Evolutionary conservation across 2,888 invertebrate genomes (phyloP).

Genomic region (Acrobeloides nanus): DNA sequence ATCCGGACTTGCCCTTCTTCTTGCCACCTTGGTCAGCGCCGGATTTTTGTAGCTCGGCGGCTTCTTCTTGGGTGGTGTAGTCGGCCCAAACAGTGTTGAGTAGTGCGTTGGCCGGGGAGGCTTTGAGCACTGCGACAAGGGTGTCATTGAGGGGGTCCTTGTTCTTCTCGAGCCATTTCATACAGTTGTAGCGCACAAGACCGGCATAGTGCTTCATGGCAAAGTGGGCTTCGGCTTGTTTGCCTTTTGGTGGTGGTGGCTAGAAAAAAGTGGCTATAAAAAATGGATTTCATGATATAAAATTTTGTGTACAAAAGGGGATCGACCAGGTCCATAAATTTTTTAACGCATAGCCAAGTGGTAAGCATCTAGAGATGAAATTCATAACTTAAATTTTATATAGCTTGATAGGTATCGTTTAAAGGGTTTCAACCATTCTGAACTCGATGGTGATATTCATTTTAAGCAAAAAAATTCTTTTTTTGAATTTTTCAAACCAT

Average conservation of each 20-base stretch:
- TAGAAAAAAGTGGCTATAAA: too few species aligned
- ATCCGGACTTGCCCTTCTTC: slow-evolving; percentile 61
- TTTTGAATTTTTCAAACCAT: slow-evolving; percentile 30
- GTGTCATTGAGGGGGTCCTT: slow-evolving; percentile 99
- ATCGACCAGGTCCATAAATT: too few species aligned
- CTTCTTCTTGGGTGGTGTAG: slow-evolving; percentile 51
- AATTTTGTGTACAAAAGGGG: too few species aligned
- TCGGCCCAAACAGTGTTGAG: slow-evolving; percentile 39
- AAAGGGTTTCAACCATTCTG: too few species aligned
- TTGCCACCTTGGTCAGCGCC: slow-evolving; percentile 37
- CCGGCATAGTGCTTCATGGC: slow-evolving; percentile 59
- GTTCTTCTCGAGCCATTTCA: slow-evolving; percentile 99
- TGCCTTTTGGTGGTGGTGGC: slow-evolving; percentile 69
- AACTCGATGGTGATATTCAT: too few species aligned
- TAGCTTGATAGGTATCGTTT: not conserved
- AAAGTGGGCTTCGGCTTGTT: slow-evolving; percentile 57
- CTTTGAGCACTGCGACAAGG: slow-evolving; percentile 71
- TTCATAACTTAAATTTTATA: too few species aligned
- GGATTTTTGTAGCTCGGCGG: slow-evolving; percentile 38
- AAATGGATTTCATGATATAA: too few species aligned
- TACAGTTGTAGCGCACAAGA: slow-evolving; percentile 88
- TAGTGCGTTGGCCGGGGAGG: slow-evolving; percentile 13
- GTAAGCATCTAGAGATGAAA: too few species aligned
- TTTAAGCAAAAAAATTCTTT: too few species aligned
- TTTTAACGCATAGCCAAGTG: too few species aligned